A percentile compares a stretch with the other conserved stretches of the same genome.
phyloP scores from a whole-genome alignment of 2,888 invertebrate species.

The Rosalia funebris region DNA sequence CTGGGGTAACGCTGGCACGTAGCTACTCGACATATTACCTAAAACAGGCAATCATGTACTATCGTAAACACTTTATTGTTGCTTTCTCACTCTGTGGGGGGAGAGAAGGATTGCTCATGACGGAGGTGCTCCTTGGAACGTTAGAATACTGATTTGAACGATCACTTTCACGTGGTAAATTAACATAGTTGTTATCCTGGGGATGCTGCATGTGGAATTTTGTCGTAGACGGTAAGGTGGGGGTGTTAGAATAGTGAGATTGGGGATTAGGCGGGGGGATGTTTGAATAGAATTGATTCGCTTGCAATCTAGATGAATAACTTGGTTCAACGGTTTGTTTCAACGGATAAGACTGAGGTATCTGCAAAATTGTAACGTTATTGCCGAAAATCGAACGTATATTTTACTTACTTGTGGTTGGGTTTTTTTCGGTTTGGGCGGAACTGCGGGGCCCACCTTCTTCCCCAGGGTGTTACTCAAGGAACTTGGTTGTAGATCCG shows the following conservation, averaged over 20 bases:
- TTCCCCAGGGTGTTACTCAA: constrained; percentile 61
- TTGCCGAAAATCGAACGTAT: no score
- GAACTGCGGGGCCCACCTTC: constrained; percentile 82
- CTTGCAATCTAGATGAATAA: constrained; percentile 75
- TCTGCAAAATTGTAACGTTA: no score
- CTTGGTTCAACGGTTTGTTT: constrained; percentile 78
- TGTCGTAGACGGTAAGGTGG: constrained; percentile 47
- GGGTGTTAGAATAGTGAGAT: constrained; percentile 55
- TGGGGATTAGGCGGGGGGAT: constrained; percentile 59
- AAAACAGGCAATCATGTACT: neutral
- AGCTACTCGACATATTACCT: no score
- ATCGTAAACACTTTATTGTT: neutral
- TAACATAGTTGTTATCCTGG: constrained; percentile 51
- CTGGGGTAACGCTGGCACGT: constrained; percentile 31
- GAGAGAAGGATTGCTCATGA: constrained; percentile 44
- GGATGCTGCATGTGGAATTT: constrained; percentile 40
- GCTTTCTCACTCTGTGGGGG: constrained; percentile 39
- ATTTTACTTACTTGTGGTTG: constrained; percentile 69
- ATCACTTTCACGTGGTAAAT: constrained; percentile 43
- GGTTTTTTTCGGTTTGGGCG: constrained; percentile 80
- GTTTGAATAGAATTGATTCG: constrained; percentile 64
- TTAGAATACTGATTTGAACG: constrained; percentile 46
- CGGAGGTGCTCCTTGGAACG: constrained; percentile 44
- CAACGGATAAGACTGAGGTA: constrained; percentile 80
- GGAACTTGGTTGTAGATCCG: constrained; percentile 58